Evolutionary conservation across 2,113 vertebrate genomes (phyloP).

Genomic region (Sinocyclocheilus anshuiensis): DNA sequence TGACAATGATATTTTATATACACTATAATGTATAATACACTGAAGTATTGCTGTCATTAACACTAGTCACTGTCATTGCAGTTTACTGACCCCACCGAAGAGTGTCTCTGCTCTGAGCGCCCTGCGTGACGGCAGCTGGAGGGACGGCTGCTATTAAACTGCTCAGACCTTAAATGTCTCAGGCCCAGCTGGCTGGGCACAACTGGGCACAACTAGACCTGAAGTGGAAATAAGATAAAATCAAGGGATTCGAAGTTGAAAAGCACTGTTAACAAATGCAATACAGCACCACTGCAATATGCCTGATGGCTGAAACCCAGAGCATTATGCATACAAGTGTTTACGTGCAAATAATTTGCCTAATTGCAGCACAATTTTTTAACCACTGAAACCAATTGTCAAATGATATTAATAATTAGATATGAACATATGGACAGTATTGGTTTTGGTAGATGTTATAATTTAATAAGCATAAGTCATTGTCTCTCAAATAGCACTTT

Average conservation of each 20-base stretch:
- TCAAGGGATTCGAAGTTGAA: background rate
- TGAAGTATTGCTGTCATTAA: background rate
- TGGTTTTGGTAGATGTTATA: slow-evolving; percentile 55
- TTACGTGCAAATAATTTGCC: slow-evolving; percentile 51
- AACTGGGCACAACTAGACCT: slow-evolving; percentile 50
- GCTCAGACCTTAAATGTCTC: slow-evolving; percentile 51
- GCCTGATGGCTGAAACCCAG: slow-evolving; percentile 55
- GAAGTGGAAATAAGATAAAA: slow-evolving; percentile 20
- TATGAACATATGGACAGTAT: slow-evolving; percentile 1
- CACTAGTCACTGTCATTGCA: slow-evolving; percentile 57
- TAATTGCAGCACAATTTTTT: slow-evolving; percentile 45
- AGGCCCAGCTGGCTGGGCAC: slow-evolving; percentile 96
- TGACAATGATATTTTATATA: background rate
- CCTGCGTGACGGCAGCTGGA: slow-evolving; percentile 93
- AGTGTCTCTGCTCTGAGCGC: slow-evolving; percentile 89
- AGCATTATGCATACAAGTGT: slow-evolving; percentile 57
- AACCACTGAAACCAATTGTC: slow-evolving; percentile 33
- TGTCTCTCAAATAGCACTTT: slow-evolving; percentile 68
- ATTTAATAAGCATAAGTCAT: slow-evolving; percentile 63
- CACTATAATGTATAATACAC: background rate
- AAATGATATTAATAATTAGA: slow-evolving; percentile 28
- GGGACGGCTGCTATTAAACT: slow-evolving; percentile 94
- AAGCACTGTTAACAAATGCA: slow-evolving; percentile 60
- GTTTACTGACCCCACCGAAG: slow-evolving; percentile 96
- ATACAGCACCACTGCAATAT: slow-evolving; percentile 64